Percentiles rank a stretch among this genome's conserved stretches.
phyloP scores from a whole-genome alignment of 92 coral and sea anemone species.

The Pocillopora grandis region DNA sequence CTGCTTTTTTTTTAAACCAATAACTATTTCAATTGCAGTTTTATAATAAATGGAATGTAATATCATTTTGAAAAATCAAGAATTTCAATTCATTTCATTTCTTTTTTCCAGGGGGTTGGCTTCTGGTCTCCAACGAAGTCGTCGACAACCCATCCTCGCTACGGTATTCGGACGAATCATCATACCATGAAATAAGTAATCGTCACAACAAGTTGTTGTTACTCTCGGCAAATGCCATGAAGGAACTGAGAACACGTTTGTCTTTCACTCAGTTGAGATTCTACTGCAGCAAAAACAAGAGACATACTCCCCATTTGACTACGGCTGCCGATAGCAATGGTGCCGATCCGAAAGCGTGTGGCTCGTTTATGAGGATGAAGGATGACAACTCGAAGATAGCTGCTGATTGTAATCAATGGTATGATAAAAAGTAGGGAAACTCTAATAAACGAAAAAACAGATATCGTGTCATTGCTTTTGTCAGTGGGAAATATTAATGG shows the following conservation, averaged over 20 bases:
- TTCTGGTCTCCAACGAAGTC: conserved; percentile 7
- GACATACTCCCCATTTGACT: conserved; percentile 6
- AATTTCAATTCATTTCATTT: too few species aligned
- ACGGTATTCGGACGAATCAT: neutral
- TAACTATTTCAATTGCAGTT: too few species aligned
- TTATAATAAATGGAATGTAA: too few species aligned
- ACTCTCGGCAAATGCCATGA: neutral
- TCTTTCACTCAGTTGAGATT: conserved; percentile 19
- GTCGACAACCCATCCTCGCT: neutral
- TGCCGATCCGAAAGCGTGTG: neutral
- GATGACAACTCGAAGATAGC: too few species aligned
- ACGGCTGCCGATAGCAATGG: conserved; percentile 28
- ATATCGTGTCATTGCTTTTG: too few species aligned
- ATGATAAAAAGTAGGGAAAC: too few species aligned
- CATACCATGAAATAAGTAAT: conserved; percentile 12
- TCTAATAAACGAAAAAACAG: too few species aligned
- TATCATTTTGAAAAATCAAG: too few species aligned
- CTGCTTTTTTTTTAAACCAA: too few species aligned
- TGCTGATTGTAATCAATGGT: too few species aligned
- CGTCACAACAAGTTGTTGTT: neutral
- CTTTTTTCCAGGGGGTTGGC: conserved; percentile 13
- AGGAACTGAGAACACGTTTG: neutral
- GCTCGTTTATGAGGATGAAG: too few species aligned
- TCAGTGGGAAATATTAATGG: neutral
- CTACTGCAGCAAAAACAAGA: conserved; percentile 14